Conservation (phyloP, 1,140 invertebrate genomes). For the Bicyclus anynana region DNA sequence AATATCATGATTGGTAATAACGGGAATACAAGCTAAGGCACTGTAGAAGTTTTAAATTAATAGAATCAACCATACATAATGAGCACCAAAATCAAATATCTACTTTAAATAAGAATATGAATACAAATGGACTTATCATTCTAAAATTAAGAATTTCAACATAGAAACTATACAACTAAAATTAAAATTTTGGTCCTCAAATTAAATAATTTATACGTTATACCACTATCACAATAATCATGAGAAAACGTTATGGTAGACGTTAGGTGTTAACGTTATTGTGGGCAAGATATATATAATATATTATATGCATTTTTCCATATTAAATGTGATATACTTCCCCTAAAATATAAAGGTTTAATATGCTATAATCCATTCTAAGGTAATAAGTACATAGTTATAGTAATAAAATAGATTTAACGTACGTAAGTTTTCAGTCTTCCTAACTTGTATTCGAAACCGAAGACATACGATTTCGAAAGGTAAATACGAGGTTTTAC, state of each 20-base stretch:
- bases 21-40: conserved; percentile 27
- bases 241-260: neutral
- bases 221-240: neutral
- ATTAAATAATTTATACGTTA: neutral
- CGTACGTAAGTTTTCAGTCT: conserved; percentile 61
- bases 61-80: neutral
- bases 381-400: conserved; percentile 44
- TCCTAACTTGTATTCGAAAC: conserved; percentile 46
- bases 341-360: neutral
- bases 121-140: no score
- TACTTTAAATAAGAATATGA: no score
- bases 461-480: conserved; percentile 26
- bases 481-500: conserved; percentile 29
- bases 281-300: neutral
- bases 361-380: neutral
- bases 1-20: conserved; percentile 23
- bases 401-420: conserved; percentile 47
- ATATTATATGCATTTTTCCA: neutral
- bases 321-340: neutral
- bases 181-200: conserved; percentile 1
- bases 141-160: no score
- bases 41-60: conserved; percentile 11
- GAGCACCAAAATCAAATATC: conserved; percentile 5
- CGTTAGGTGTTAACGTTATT: neutral
- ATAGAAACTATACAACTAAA: neutral